Percentiles rank a stretch among this genome's conserved stretches.
Conservation (phyloP, 2,797 vertebrate genomes). For the Poeciliopsis paucimaculata region DNA sequence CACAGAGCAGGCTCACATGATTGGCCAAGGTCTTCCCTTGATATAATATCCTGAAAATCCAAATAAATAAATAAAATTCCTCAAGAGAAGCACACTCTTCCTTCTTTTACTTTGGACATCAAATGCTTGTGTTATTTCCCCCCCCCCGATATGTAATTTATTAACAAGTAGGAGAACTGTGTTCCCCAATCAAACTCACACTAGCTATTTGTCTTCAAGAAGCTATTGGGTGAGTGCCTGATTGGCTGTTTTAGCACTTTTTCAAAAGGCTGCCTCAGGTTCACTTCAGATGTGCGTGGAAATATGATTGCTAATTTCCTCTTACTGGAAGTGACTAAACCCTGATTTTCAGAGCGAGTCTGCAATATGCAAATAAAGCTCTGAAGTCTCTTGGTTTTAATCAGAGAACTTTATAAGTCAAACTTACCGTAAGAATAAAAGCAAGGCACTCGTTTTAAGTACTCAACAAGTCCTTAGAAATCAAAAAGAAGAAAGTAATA, state of each 20-base stretch:
- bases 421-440: neutral
- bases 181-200: neutral
- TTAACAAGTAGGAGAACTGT: neutral
- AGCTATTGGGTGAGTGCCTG: neutral
- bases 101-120: neutral
- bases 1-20: neutral
- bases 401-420: neutral
- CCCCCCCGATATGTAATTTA: neutral
- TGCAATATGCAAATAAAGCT: neutral
- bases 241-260: neutral
- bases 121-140: neutral
- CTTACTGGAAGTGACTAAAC: conserved; percentile 2
- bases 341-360: neutral
- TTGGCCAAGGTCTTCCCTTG: neutral
- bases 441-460: neutral
- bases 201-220: neutral
- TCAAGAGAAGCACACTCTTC: neutral
- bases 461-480: neutral
- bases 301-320: conserved; percentile 2
- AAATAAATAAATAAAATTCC: neutral
- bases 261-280: neutral
- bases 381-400: neutral
- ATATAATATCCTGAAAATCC: neutral
- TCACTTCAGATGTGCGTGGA: neutral
- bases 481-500: neutral